Evolutionary conservation across 2,113 vertebrate species (phyloP).

Genomic region (Oryzias celebensis): DNA sequence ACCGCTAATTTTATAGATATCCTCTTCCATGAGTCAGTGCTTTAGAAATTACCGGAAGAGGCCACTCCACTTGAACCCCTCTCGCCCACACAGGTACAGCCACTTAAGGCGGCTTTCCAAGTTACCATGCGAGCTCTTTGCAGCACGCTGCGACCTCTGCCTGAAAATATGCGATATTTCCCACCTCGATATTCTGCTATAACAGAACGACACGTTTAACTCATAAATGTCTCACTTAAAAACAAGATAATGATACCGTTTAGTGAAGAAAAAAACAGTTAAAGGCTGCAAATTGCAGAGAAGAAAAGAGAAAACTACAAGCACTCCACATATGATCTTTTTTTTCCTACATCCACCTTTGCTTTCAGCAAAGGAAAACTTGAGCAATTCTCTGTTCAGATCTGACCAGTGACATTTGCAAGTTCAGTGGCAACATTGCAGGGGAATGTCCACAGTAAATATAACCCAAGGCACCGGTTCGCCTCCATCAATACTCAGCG

Average conservation of each 20-base stretch:
- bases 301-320: background rate
- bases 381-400: conserved; percentile 23
- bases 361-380: conserved; percentile 15
- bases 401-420: conserved; percentile 52
- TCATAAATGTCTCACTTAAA: background rate
- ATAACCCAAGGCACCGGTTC: conserved; percentile 11
- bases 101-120: conserved; percentile 20
- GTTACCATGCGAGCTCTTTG: conserved; percentile 10
- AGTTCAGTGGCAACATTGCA: conserved; percentile 15
- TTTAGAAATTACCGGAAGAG: conserved; percentile 46
- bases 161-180: conserved; percentile 15
- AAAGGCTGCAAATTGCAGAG: background rate
- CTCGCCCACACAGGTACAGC: conserved; percentile 41
- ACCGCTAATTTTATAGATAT: conserved; percentile 38
- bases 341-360: background rate
- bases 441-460: conserved; percentile 1
- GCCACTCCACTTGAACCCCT: conserved; percentile 38
- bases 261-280: background rate
- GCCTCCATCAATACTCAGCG: background rate
- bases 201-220: background rate
- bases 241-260: background rate
- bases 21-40: conserved; percentile 43
- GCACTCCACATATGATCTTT: background rate
- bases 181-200: background rate
- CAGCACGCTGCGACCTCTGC: background rate